Conservation (phyloP, 2,888 invertebrate genomes). For the Hypselothyrea guttata region DNA sequence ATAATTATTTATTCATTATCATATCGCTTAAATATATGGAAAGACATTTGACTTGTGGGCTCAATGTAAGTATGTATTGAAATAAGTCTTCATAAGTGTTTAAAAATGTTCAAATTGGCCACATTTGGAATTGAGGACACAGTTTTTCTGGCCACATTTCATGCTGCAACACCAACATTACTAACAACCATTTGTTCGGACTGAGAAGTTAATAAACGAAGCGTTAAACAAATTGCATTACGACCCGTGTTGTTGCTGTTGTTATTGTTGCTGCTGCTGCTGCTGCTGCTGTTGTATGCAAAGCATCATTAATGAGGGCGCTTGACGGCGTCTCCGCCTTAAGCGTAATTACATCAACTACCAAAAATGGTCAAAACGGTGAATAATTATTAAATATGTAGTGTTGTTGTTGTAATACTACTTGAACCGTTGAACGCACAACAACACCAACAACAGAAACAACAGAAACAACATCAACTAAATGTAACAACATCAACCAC, state of each 20-base stretch:
- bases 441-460: constrained; percentile 4
- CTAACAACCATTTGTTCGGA: constrained; percentile 9
- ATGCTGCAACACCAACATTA: constrained; percentile 8
- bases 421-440: constrained; percentile 14
- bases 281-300: constrained; percentile 47
- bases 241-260: constrained; percentile 43
- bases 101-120: too few relatives aligned
- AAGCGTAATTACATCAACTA: constrained; percentile 68
- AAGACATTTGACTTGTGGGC: too few relatives aligned
- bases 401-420: constrained; percentile 39
- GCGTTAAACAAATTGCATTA: constrained; percentile 79
- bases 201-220: constrained; percentile 69
- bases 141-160: background rate
- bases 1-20: too few relatives aligned
- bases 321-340: constrained; percentile 50
- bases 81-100: too few relatives aligned
- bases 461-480: constrained; percentile 9
- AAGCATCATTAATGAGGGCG: constrained; percentile 72
- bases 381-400: constrained; percentile 60
- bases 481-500: background rate
- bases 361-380: constrained; percentile 71
- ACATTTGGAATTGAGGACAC: too few relatives aligned
- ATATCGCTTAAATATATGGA: too few relatives aligned
- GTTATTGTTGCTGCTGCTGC: constrained; percentile 40
- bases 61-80: too few relatives aligned